Base-by-base conservation (phyloP, 2,113 vertebrate genomes). In the Zosterops japonicus region DNA sequence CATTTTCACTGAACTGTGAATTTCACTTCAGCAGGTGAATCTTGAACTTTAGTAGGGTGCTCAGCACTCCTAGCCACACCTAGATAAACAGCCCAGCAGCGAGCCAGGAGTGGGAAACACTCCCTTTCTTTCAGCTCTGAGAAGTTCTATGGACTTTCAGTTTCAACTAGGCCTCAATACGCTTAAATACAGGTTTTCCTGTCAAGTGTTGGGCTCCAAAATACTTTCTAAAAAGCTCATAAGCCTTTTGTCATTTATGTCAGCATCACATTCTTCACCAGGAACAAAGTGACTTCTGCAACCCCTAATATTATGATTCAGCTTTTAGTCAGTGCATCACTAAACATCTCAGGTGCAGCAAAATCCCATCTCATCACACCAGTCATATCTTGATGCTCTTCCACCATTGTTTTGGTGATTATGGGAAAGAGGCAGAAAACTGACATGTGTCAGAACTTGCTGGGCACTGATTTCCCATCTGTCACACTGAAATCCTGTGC, bases 401-500 rank as follows among this genome's bases (percentile, higher is more conserved):
- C 19, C 39, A 67, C 15, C 9, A 27, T 1, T 11, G 31, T 42
- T 89, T 23, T 70, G 56, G 69, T 36, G 17, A 25, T 14, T 6
- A 21, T 8, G 22, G 72, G n/a, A 49, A 64, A 68, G 15, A 64
- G 21, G 16, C 11, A 46, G 28, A 2, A 28, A 41, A 11, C 27
- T 67, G 8, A 33, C 2, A 2, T 2, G 12, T 2, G 4, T 50
- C 4, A 35, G 16, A 82, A 55, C 17, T 33, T 52, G 39, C 1
- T 47, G 39, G 74, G 70, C 35, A 23, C 31, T 39, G 49, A 24
- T 41, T 76, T 79, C 50, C 61, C 50, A 53, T 28, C 31, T 25
- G 39, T 25, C 90, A 28, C 3, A 10, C 35, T 78, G n/a, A 46
- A 75, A 56, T 19, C 53, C 22, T 21, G 14, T 2, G 6, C 23